Evolutionary conservation across 1,140 invertebrate genomes (phyloP), one percentile per base, ranked within the genome.

Genomic region (Chymomyza costata): DNA sequence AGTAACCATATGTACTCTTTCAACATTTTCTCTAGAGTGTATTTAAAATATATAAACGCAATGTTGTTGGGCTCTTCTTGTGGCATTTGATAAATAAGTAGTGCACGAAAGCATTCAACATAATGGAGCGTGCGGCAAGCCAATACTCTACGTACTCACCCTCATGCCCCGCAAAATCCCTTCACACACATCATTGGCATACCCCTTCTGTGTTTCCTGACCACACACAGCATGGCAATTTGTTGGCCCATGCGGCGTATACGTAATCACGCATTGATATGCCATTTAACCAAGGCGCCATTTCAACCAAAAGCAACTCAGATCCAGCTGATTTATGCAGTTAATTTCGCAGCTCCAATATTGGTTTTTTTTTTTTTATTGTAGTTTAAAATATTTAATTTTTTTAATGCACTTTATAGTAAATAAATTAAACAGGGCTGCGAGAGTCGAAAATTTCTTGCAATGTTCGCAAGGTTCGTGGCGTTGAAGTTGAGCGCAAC

Each of bases 181-280:
- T 37, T 18, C 0, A 10, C 8, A 19, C 30, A 11, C 7, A 15
- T 40, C 21, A 17, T 48, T 31, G n/a, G n/a, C n/a, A n/a, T n/a
- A n/a, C 47, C 28, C 10, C 16, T 7, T 7, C 17, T 0, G 16
- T 0, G 16, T n/a, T 10, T 15, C 2, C 19, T 0, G 21, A 41
- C 39, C 11, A 19, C 34, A 52, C 19, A 48, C 31, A 38, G 53
- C 34, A 48, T 25, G 32, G 53, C 34, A 58, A 63, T 62, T 63
- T 67, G 71, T 63, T 41, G 52, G 48, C 49, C 37, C 57, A 78
- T 15, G 64, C 73, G 46, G 67, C 71, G 71, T 80, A 78, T 80
- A 78, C 71, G 67, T 78, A 78, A 78, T 78, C 67, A 67, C 67
- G 64, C 73, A 80, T 78, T 78, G 71, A 78, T 80, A 78, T 80